Base-by-base conservation (phyloP, 2,113 vertebrate genomes). In the Delphinus delphis region DNA sequence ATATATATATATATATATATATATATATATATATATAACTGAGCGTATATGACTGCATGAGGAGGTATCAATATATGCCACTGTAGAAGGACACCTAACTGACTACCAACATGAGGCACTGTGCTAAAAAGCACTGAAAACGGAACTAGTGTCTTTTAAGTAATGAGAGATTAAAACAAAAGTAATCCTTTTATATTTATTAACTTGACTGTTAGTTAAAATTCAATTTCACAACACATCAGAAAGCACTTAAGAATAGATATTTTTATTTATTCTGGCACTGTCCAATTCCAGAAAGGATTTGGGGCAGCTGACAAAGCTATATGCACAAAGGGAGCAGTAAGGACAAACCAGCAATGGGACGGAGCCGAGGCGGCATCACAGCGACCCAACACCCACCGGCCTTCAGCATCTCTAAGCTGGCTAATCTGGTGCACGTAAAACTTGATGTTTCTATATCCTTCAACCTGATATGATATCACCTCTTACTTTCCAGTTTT, bases 341-440 rank as follows among this genome's bases (percentile, higher is more conserved):
- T 31, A 28, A 60, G 23, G 17, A 17, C 23, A 53, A 60, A 31
- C 3, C 8, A 25, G 18, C 21, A 20, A 10, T 6, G 6, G 31
- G 20, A 33, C 0, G 0, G 26, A 41, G 47, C 20, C 13, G 0
- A 2, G 0, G 26, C 1, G 7, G 11, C 15, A 15, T 15, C 2
- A 0, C 1, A 25, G 31, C 1, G 5, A 14, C 31, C 20, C 13
- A 11, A 5, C 18, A 7, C 31, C 25, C 20, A 1, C 12, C 0
- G 21, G 26, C 3, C 6, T 14, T 53, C 65, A 2, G 6, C n/a
- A 0, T 25, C 31, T 26, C 36, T 15, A 9, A 9, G 8, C 38
- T 2, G 2, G 47, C 20, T 60, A 11, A 9, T 12, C 25, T 8
- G 2, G 21, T 28, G 0, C 47, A 14, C 6, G 12, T 25, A 25